Evolutionary conservation across 2,113 vertebrate genomes (phyloP).

Genomic region (Phaethon lepturus): DNA sequence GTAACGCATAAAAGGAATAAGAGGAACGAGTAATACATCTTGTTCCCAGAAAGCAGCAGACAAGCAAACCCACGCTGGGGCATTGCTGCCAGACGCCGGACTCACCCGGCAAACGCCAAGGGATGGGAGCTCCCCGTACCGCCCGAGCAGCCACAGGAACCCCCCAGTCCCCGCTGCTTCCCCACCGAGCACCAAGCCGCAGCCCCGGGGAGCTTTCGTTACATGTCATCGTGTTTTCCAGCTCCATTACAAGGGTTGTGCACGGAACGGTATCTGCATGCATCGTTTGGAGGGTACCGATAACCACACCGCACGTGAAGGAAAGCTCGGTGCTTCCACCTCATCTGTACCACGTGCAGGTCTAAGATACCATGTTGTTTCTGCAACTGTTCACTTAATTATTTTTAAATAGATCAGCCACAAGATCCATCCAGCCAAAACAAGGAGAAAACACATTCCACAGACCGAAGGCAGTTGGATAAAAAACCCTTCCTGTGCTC

Average conservation of each 20-base stretch:
- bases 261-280: not conserved
- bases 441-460: conserved; percentile 51
- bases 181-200: not conserved
- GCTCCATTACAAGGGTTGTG: not conserved
- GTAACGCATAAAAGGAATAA: not conserved
- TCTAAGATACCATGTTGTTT: not conserved
- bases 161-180: not conserved
- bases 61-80: not conserved
- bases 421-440: conserved; percentile 32
- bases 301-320: not conserved
- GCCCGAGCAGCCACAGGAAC: not conserved
- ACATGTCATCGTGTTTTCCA: not conserved
- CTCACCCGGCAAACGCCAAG: not conserved
- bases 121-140: not conserved
- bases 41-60: not conserved
- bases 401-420: conserved; percentile 21
- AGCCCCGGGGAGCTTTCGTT: not conserved
- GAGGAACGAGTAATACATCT: not conserved
- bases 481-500: not conserved
- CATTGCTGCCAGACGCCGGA: rapidly evolving
- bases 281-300: not conserved
- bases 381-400: conserved; percentile 13
- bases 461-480: not conserved
- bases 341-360: not conserved
- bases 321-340: not conserved